Base-by-base conservation (phyloP, 2,888 invertebrate species). In the Lithosia quadra region DNA sequence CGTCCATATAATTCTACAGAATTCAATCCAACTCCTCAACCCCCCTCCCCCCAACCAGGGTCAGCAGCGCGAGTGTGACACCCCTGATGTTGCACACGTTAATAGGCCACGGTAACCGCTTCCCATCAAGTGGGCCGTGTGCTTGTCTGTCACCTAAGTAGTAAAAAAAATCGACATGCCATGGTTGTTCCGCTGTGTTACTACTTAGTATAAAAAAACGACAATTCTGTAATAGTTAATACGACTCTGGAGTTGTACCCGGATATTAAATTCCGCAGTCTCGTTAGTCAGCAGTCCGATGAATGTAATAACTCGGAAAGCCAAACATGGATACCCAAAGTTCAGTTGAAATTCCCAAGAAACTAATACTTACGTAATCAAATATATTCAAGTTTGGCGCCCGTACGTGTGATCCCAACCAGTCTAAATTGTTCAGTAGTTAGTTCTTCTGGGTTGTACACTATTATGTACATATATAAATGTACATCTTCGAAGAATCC, bases 281-380 rank as follows among this genome's bases (percentile, higher is more conserved):
- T 18, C 15, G 24, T 36, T 8, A 43, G 43, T 18, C 62, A 43
- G n/a, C 21, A 60, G 34, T 5, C 33, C 39, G 1, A 24, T 18
- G 28, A 3, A 63, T 53, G 49, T 63, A 28, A 49, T 36, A n/a
- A 28, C 28, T 33, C 3, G 0, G n/a, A 9, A 55, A 63, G 15
- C 7, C 34, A 9, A 22, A 36, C 34, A 34, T 55, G n/a, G 8
- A 49, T 49, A 63, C 15, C 34, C n/a, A 10, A 33, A 63, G 53
- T 36, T 49, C 15, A 55, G 22, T n/a, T 18, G 34, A 22, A 63
- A 63, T 63, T 36, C 55, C 22, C 34, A 55, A 34, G 22, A 63
- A 63, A 55, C 63, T 63, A 63, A 63, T 63, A 21, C n/a, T n/a
- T n/a, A n/a, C 33, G 33, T n/a, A 28, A 34, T 63, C 55, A 22